Conservation (phyloP, 2,113 vertebrate genomes). For the Eolophus roseicapilla region DNA sequence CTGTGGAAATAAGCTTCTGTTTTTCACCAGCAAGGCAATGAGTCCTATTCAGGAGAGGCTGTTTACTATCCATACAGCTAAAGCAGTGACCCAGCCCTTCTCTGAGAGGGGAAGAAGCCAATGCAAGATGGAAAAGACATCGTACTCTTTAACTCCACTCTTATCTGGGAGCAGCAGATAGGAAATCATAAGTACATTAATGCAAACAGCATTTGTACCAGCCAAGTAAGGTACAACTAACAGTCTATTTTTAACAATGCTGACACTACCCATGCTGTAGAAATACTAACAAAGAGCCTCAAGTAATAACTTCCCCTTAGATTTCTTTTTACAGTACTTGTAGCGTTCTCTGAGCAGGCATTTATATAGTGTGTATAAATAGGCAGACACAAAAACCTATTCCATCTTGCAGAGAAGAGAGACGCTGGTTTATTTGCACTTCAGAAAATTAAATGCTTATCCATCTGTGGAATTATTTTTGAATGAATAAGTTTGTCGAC, state of each 20-base stretch:
- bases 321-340: background rate
- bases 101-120: background rate
- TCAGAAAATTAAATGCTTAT: constrained; percentile 34
- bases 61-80: background rate
- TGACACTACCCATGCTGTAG: background rate
- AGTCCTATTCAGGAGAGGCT: background rate
- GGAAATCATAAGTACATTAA: background rate
- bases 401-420: constrained; percentile 3
- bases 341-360: background rate
- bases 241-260: background rate
- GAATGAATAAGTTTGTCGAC: constrained; percentile 10
- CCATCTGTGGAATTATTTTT: constrained; percentile 46
- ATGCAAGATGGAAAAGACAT: background rate
- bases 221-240: background rate
- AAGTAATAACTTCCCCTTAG: constrained; percentile 25
- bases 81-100: background rate
- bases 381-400: constrained; percentile 3
- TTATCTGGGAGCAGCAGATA: background rate
- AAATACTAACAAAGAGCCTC: constrained; percentile 3
- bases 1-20: background rate
- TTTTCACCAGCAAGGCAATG: background rate
- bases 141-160: background rate
- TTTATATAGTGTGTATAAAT: constrained; percentile 24
- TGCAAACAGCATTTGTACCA: background rate
- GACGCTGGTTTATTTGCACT: background rate